These are phyloP conservation scores for Eurytoma californica DNA, from an alignment of 2,888 invertebrate genomes.

Conservation along the genomic window DNA sequence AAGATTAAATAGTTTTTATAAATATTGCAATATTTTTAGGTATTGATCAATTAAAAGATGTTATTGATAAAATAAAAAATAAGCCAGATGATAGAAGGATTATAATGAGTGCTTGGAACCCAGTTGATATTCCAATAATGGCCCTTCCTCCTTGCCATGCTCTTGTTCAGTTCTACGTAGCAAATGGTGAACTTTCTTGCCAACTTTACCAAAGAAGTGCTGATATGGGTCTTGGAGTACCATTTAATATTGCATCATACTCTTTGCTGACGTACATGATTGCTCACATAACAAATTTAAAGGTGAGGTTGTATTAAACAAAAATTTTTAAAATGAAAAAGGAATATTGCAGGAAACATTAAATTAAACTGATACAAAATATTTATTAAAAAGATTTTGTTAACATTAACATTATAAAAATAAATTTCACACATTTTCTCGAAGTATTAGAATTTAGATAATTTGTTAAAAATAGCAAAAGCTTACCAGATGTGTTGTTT, in stretches of 20 bases:
- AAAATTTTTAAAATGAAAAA: constrained; percentile 5
- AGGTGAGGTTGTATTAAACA: constrained; percentile 77
- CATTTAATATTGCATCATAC: constrained; percentile 98
- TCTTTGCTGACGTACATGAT: constrained; percentile 95
- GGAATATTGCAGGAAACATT: constrained; percentile 46
- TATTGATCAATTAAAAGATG: constrained; percentile 89
- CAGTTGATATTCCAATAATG: constrained; percentile 90
- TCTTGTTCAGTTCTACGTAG: constrained; percentile 95
- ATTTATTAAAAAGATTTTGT: constrained; percentile 22
- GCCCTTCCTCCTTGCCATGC: constrained; percentile 98
- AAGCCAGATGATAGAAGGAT: constrained; percentile 93
- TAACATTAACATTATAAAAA: constrained; percentile 23
- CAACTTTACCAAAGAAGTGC: constrained; percentile 97
- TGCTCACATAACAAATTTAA: constrained; percentile 93
- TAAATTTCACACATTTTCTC: constrained; percentile 5
- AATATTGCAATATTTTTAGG: constrained; percentile 77
- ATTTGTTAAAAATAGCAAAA: background rate
- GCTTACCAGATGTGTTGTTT: background rate
- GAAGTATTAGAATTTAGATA: background rate
- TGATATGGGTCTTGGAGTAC: constrained; percentile 98
- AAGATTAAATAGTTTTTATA: background rate
- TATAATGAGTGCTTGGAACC: constrained; percentile 97
- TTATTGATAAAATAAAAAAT: constrained; percentile 87
- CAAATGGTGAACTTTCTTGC: constrained; percentile 89
- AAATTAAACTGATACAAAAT: constrained; percentile 11